Base-by-base conservation (phyloP, 2,113 vertebrate genomes). In the Bubalus kerabau region DNA sequence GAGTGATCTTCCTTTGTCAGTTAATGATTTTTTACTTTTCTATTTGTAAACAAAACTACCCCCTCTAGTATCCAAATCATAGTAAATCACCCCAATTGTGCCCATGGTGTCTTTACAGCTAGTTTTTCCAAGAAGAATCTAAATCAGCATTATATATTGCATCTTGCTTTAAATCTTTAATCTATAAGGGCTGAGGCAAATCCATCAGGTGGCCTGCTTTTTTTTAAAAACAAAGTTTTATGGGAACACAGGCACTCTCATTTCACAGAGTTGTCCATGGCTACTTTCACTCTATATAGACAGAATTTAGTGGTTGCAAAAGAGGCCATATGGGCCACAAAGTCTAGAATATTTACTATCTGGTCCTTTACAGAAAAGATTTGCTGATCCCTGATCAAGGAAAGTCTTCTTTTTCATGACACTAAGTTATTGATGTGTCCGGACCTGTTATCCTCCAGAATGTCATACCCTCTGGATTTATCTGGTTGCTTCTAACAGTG, bases 161-260 rank as follows among this genome's bases (percentile, higher is more conserved):
- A 43, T 90, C 36, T 9, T 90, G 36, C 83, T 64, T 81, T 56
- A 88, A 91, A 59, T 62, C 94, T 97, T 21, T 14, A 32, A 84
- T 84, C 56, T 71, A 50, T 21, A 96, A 80, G 6, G 40, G 8
- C n/a, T 83, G 32, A 83, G 74, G 48, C 48, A 81, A 60, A 94
- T 54, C 24, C 80, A 64, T 57, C 21, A 46, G 90, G 67, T 32
- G 54, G 17, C 54, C 32, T 59, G 54, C 21, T 62, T 93, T 90
- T 95, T 95, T 36, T 46, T 62, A 95, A 96, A 86, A 96, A 89
- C 52, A 71, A 93, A 81, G 82, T 62, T 96, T 94, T 56, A 50
- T 36, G 48, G 71, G 36, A 74, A 93, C 54, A 54, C 16, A 40
- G 32, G n/a, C 12, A 62, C 12, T 32, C 50, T 43, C 36, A 11